Percentiles rank a stretch among this genome's conserved stretches.
Evolutionary conservation across 1,140 invertebrate genomes (phyloP).

Genomic region (Nebria ingens): DNA sequence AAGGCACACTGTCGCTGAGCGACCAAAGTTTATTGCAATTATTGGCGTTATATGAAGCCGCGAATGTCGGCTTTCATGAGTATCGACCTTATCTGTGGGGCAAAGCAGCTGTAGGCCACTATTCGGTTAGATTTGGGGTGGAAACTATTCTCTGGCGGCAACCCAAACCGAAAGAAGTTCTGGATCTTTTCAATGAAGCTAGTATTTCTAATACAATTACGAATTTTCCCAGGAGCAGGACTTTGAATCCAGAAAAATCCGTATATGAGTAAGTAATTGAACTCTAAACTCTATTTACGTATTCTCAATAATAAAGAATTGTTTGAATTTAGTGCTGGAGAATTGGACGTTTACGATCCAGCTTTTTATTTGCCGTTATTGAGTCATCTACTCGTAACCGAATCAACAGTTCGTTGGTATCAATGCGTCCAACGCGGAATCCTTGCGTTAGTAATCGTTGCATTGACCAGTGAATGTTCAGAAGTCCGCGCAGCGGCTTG

Average conservation of each 20-base stretch:
- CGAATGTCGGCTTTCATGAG: conserved; percentile 47
- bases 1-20: conserved; percentile 48
- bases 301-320: conserved; percentile 1
- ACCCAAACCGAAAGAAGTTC: conserved; percentile 56
- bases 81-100: conserved; percentile 74
- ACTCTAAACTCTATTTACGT: no score
- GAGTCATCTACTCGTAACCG: conserved; percentile 49
- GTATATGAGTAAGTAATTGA: background rate
- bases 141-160: conserved; percentile 54
- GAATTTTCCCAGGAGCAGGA: conserved; percentile 39
- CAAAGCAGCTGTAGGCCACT: conserved; percentile 60
- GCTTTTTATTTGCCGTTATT: conserved; percentile 60
- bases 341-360: conserved; percentile 51
- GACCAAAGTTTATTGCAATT: conserved; percentile 54
- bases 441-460: conserved; percentile 51
- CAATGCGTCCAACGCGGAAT: conserved; percentile 52
- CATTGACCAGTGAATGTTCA: conserved; percentile 46
- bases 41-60: conserved; percentile 50
- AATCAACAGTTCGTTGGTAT: conserved; percentile 51
- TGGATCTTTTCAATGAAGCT: conserved; percentile 55
- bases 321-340: conserved; percentile 19
- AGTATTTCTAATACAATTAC: conserved; percentile 53
- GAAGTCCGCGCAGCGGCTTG: conserved; percentile 51
- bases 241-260: background rate
- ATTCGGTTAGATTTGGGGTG: conserved; percentile 49